These are phyloP conservation scores for Cosmia pyralina DNA, from an alignment of 2,888 invertebrate genomes.

Conservation along the genomic window DNA sequence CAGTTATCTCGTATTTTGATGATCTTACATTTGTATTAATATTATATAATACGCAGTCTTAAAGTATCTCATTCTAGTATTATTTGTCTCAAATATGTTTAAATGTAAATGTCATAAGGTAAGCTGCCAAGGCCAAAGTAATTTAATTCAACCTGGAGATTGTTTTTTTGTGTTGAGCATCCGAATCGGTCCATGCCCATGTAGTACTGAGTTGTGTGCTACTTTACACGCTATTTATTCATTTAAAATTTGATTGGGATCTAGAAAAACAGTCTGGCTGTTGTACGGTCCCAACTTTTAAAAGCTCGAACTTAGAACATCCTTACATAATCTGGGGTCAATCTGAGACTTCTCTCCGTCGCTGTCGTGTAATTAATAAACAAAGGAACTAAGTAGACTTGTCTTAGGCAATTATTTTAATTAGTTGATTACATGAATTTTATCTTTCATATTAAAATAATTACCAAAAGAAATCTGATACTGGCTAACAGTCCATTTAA, in stretches of 20 bases:
- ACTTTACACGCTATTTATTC: not conserved
- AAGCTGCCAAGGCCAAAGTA: slow-evolving; percentile 29
- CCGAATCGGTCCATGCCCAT: not conserved
- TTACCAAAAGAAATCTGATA: slow-evolving; percentile 5
- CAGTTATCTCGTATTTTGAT: slow-evolving; percentile 27
- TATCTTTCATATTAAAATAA: slow-evolving; percentile 28
- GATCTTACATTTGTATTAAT: slow-evolving; percentile 34
- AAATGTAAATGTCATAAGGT: slow-evolving; percentile 4
- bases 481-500: not conserved
- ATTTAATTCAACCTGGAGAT: slow-evolving; percentile 23
- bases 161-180: slow-evolving; percentile 10
- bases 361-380: not conserved
- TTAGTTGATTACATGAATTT: not conserved
- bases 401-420: slow-evolving; percentile 1
- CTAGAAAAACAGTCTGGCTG: not conserved
- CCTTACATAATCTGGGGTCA: not conserved
- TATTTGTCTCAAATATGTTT: slow-evolving; percentile 17
- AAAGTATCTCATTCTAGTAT: slow-evolving; percentile 19
- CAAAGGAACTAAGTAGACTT: not conserved
- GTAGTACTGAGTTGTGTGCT: not conserved
- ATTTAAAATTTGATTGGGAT: too few species aligned
- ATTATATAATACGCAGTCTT: not conserved
- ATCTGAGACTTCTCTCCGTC: not conserved
- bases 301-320: not conserved
- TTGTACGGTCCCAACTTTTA: not conserved